Evolutionary conservation across 2,113 vertebrate species (phyloP), one percentile per base, ranked within the genome.

Genomic region (Coptodon bakossiorum): DNA sequence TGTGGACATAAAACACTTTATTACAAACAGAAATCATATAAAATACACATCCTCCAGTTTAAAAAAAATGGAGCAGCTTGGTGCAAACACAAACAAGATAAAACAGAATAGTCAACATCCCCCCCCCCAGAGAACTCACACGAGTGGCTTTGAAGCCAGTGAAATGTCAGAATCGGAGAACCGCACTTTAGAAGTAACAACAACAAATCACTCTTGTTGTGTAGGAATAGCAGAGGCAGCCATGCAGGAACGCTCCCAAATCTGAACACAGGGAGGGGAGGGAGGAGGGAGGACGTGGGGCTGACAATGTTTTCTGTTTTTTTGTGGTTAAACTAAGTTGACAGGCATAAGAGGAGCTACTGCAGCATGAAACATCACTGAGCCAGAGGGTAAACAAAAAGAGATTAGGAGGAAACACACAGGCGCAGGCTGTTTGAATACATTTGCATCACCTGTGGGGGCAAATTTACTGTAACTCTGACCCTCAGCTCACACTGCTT

Each of bases 301-400:
- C 43, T 50, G 24, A 76, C 71, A 7, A 76, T 76, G 61, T 54
- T 38, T 38, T 38, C 38, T 38, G 9, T 38, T 83, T 14, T 14
- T 71, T 10, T 53, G 66, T 45, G 85, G 45, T 76, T 90, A 57
- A 82, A 90, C 80, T 7, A 50, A 88, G 78, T n/a, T 66, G 90
- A 92, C 90, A 82, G 86, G 78, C 84, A 63, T 17, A 52, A 89
- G 80, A 83, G 88, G 86, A 93, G 86, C 86, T n/a, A 19, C 84
- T 57, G 82, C 86, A 52, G 89, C 82, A 29, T 82, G 76, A 86
- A 84, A 57, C 87, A 11, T 63, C 82, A 38, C 5, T 7, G 3
- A 66, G 86, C 82, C 80, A 1, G 17, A 87, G 80, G 86, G 83
- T 38, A 81, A 86, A 91, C 87, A 81, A 34, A 85, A 79, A 82